A percentile compares a stretch with the other conserved stretches of the same genome.
phyloP scores from a whole-genome alignment of 2,113 vertebrate genomes.

The Alces alces region DNA sequence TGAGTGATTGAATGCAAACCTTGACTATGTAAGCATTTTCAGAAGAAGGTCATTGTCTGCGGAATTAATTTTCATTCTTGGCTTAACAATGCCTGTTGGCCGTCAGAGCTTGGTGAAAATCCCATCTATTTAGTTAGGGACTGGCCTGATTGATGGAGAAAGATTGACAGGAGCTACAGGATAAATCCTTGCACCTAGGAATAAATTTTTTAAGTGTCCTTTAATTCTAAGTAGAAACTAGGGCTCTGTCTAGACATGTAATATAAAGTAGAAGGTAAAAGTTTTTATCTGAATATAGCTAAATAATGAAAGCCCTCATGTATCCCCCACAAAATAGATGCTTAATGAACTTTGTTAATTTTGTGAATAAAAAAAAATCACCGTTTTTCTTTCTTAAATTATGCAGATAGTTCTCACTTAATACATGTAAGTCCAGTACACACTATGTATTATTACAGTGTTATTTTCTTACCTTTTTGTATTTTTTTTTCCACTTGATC shows the following conservation, averaged over 20 bases:
- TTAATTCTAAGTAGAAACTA: constrained; percentile 24
- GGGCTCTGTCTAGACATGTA: neutral
- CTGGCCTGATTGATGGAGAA: constrained; percentile 51
- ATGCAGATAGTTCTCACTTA: neutral
- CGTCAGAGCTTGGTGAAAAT: constrained; percentile 36
- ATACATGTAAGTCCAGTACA: neutral
- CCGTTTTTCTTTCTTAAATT: neutral
- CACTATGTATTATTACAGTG: neutral
- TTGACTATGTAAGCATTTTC: constrained; percentile 60
- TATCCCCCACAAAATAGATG: neutral
- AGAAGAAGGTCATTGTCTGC: constrained; percentile 65
- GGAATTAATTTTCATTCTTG: constrained; percentile 67
- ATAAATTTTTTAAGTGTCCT: constrained; percentile 53
- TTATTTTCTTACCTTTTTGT: neutral
- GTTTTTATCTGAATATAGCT: neutral
- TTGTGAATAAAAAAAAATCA: neutral
- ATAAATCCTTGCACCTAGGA: constrained; percentile 24
- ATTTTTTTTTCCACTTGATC: neutral
- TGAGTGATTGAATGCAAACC: constrained; percentile 43
- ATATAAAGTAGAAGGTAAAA: neutral
- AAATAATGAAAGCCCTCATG: neutral
- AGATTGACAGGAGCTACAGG: neutral
- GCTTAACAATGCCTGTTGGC: constrained; percentile 49
- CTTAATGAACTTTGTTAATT: neutral
- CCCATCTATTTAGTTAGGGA: constrained; percentile 50